Conservation (phyloP, 2,888 invertebrate species). For the Halictus ligatus region DNA sequence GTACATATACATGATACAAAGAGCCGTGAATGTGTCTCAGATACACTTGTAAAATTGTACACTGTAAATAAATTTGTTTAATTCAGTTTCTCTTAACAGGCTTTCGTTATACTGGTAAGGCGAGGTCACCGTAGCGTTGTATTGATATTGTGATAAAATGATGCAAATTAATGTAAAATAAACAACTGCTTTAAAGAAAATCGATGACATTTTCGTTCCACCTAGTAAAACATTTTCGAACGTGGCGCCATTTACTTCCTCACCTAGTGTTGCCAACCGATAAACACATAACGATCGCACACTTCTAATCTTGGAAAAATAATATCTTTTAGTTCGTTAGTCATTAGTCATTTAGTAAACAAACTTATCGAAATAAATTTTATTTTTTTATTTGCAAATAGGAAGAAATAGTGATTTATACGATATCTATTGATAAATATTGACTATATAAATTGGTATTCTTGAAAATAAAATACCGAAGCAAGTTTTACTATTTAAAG, state of each 20-base stretch:
- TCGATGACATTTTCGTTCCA: not conserved
- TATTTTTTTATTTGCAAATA: not conserved
- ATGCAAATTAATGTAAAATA: conserved; percentile 48
- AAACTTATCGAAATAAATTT: not conserved
- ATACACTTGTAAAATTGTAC: conserved; percentile 48
- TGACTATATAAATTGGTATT: not conserved
- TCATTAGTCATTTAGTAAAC: not conserved
- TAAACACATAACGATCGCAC: not conserved
- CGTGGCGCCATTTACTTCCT: not conserved
- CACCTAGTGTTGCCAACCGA: conserved; percentile 7
- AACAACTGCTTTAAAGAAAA: conserved; percentile 25
- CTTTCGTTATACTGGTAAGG: conserved; percentile 18
- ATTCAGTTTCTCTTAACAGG: conserved; percentile 39
- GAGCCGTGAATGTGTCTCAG: conserved; percentile 19
- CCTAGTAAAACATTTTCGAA: not conserved
- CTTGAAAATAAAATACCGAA: not conserved
- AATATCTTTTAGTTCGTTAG: not conserved
- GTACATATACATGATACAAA: conserved; percentile 38
- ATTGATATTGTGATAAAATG: conserved; percentile 45
- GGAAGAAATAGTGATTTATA: not conserved
- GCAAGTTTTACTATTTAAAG: not conserved
- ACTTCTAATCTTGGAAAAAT: not conserved
- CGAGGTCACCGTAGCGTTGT: conserved; percentile 23
- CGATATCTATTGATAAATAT: not conserved
- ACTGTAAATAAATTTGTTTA: conserved; percentile 63